Evolutionary conservation across 2,797 vertebrate species (phyloP).

Genomic region (Anabacerthia variegaticeps): DNA sequence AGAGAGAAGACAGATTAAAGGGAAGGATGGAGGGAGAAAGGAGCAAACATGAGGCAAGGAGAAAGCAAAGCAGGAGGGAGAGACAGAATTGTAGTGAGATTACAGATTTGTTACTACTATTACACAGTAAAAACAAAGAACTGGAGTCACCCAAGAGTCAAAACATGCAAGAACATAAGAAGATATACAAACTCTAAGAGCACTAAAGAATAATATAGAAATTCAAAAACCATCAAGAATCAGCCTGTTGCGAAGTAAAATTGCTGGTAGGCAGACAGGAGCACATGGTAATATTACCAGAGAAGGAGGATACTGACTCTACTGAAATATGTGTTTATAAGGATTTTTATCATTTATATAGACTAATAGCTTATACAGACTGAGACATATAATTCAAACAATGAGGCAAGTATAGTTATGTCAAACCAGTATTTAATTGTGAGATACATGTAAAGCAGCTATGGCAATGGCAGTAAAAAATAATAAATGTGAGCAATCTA

Average conservation of each 20-base stretch:
- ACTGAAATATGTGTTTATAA: not conserved
- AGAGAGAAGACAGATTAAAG: not conserved
- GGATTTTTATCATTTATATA: not conserved
- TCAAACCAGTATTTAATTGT: not conserved
- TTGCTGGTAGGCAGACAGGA: not conserved
- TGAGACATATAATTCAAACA: not conserved
- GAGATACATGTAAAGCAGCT: not conserved
- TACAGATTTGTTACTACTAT: not conserved
- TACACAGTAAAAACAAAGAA: not conserved
- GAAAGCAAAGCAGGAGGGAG: not conserved
- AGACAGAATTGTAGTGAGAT: not conserved
- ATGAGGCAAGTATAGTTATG: not conserved
- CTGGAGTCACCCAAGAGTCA: not conserved
- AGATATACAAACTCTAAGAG: not conserved
- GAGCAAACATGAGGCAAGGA: rapidly evolving
- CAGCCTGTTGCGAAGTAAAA: not conserved
- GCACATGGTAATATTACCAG: not conserved
- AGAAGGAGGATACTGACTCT: not conserved
- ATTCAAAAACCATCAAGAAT: not conserved
- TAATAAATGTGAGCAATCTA: not conserved
- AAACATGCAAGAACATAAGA: not conserved
- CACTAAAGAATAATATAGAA: not conserved
- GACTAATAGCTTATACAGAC: not conserved
- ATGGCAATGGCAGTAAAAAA: not conserved
- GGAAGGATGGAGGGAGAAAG: rapidly evolving